phyloP scores from a whole-genome alignment of 2,113 vertebrate species.

The Garra rufa region DNA sequence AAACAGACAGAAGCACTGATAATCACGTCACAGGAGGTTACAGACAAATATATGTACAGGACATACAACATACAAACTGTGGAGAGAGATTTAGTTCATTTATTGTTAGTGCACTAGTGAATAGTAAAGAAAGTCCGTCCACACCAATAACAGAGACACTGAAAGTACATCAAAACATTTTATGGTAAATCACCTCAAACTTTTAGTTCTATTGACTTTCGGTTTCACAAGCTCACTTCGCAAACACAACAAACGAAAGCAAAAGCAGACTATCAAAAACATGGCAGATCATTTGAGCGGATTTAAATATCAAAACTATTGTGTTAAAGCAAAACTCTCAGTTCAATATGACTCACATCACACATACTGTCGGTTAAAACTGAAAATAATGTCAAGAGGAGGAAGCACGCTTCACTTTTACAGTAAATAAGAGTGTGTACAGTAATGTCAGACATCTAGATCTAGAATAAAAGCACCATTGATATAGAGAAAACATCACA shows the following conservation, averaged over 20 bases:
- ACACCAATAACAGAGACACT: not conserved
- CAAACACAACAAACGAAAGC: not conserved
- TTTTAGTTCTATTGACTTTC: too few species aligned
- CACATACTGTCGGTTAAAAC: not conserved
- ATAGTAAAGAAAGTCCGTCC: too few species aligned
- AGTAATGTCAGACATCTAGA: too few species aligned
- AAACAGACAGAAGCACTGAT: not conserved
- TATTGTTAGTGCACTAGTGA: constrained; percentile 9
- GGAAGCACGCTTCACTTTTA: not conserved
- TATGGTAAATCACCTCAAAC: constrained; percentile 6
- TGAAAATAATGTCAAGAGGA: not conserved
- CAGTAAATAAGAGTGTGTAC: not conserved
- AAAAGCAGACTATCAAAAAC: constrained; percentile 16
- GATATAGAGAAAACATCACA: not conserved
- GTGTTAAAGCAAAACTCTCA: not conserved
- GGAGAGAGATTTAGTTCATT: not conserved
- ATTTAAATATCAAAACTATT: not conserved
- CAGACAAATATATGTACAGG: not conserved
- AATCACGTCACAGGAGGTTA: not conserved
- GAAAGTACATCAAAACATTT: not conserved
- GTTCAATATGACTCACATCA: not conserved
- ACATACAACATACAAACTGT: not conserved
- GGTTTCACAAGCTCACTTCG: not conserved
- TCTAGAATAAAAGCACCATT: not conserved
- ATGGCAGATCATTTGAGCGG: constrained; percentile 19